Base-by-base conservation (phyloP, 1,140 invertebrate genomes). In the Papilio machaon region DNA sequence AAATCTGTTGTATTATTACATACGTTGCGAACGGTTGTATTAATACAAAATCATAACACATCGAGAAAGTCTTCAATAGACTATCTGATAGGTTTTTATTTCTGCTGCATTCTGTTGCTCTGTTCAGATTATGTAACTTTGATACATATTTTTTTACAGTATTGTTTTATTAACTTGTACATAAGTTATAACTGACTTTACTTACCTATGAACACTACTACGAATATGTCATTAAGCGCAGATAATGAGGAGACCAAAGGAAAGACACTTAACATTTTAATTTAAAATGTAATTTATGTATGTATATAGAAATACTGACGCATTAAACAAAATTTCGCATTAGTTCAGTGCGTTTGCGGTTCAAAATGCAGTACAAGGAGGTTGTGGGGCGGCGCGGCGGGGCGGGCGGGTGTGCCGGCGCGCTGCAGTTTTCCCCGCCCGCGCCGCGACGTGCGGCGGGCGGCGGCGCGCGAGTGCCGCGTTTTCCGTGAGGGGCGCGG, bases 401-500 rank as follows among this genome's bases (percentile, higher is more conserved):
- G 88, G 91, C 89, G 89, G 90, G 90, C 88, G 89, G 89, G 79
- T 82, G 52, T 73, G 47, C 75, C 77, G 85, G 83, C 82, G 84
- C 84, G 86, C 76, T 90, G 89, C 90, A 90, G 80, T 94, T 94
- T 94, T 93, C 91, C 91, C 90, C 92, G 90, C 89, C 91, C 90
- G 91, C 86, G 81, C 87, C 87, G 88, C 86, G 83, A 81, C 80
- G 83, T 85, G 85, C 54, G 54, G 54, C 54, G 54, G 54, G 54
- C 23, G 19, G 75, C 82, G 85, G 81, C 83, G 85, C 88, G 85
- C 86, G 81, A 58, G 79, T 82, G 76, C 77, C 83, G 90, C 88
- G 89, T 91, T 92, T 92, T 91, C 91, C 91, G 88, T 87, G 91
- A 89, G 88, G 88, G 86, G 89, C 88, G 87, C 87, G 86, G 86